Conservation (phyloP, 2,888 invertebrate genomes). For the Epistrophe grossulariae region DNA sequence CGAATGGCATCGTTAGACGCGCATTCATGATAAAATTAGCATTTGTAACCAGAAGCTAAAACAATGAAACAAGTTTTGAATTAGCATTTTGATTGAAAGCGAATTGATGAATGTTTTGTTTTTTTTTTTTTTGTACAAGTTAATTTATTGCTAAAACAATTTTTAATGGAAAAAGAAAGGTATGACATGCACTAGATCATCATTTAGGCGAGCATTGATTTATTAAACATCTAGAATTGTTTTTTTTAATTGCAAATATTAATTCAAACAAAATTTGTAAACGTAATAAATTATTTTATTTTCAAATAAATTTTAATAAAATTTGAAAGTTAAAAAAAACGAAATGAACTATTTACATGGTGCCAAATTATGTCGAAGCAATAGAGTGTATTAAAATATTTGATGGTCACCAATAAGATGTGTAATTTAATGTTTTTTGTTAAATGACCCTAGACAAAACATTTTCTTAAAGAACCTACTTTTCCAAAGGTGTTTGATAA, state of each 20-base stretch:
- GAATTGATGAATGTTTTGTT: not conserved
- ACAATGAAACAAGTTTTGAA: constrained; percentile 7
- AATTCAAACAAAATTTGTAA: too few species aligned
- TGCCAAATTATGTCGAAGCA: too few species aligned
- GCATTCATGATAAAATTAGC: constrained; percentile 17
- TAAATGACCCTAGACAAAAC: too few species aligned
- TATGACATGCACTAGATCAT: not conserved
- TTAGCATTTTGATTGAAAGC: constrained; percentile 28
- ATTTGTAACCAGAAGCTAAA: constrained; percentile 16
- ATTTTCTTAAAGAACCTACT: too few species aligned
- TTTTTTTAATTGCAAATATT: not conserved
- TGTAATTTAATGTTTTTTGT: too few species aligned
- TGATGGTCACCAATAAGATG: too few species aligned
- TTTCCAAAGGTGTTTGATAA: too few species aligned
- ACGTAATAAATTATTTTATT: too few species aligned
- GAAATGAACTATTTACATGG: too few species aligned
- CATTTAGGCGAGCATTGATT: not conserved
- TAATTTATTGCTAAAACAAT: not conserved
- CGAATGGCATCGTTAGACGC: constrained; percentile 7
- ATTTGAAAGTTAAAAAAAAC: too few species aligned
- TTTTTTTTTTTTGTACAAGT: not conserved
- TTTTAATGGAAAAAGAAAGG: not conserved
- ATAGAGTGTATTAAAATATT: too few species aligned
- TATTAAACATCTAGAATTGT: not conserved
- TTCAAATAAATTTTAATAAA: too few species aligned